These are phyloP conservation scores for Drosophila mimica DNA, from an alignment of 2,888 invertebrate species.

Conservation along the genomic window DNA sequence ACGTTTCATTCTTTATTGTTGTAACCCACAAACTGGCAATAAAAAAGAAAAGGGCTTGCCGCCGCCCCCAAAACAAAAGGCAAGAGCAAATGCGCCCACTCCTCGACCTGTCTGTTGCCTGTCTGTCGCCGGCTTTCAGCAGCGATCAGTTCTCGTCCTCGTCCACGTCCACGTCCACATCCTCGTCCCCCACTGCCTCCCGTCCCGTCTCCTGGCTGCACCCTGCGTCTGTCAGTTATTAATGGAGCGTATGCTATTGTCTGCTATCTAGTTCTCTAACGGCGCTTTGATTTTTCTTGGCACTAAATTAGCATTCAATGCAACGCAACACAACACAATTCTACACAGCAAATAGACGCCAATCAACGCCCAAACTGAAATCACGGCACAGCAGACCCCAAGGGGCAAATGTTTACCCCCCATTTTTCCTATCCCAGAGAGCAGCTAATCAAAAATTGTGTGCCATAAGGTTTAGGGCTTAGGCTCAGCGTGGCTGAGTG, in stretches of 20 bases:
- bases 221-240: slow-evolving; percentile 75
- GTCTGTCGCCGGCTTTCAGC: slow-evolving; percentile 49
- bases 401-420: background rate
- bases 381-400: slow-evolving; percentile 11
- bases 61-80: slow-evolving; percentile 69
- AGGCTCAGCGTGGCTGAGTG: background rate
- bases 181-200: background rate
- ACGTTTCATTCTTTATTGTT: slow-evolving; percentile 84
- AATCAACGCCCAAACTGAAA: slow-evolving; percentile 74
- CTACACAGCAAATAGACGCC: slow-evolving; percentile 57
- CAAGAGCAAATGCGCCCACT: slow-evolving; percentile 69
- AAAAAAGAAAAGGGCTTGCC: slow-evolving; percentile 77
- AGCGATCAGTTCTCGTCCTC: slow-evolving; percentile 34
- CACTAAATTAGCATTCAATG: slow-evolving; percentile 83
- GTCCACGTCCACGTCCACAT: slow-evolving; percentile 10
- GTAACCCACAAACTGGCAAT: slow-evolving; percentile 16
- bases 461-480: background rate
- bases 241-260: slow-evolving; percentile 75
- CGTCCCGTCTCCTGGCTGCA: slow-evolving; percentile 6
- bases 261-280: slow-evolving; percentile 58
- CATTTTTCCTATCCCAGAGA: background rate
- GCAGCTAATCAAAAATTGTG: slow-evolving; percentile 22
- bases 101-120: slow-evolving; percentile 42
- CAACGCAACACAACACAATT: slow-evolving; percentile 46
- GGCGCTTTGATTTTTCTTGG: slow-evolving; percentile 69